Evolutionary conservation across 1,140 invertebrate species (phyloP), one percentile per base, ranked within the genome.

Genomic region (Alviniconcha marisindica): DNA sequence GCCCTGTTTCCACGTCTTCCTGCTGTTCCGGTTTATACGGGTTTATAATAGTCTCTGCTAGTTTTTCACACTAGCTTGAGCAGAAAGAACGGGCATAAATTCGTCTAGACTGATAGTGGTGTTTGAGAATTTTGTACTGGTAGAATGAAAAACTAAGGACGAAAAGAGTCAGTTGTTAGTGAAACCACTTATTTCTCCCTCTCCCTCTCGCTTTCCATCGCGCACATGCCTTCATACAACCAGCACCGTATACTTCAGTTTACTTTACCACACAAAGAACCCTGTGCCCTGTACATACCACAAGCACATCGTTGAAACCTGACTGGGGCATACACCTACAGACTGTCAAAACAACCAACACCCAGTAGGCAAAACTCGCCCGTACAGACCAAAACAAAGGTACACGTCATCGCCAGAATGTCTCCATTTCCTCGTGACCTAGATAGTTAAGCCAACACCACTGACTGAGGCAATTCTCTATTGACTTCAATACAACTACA

Each of bases 301-400:
- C n/a, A n/a, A n/a, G n/a, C n/a, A n/a, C n/a, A n/a, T n/a, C n/a
- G n/a, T n/a, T n/a, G n/a, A n/a, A n/a, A n/a, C n/a, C 44, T 48
- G 5, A 48, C 44, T 48, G 5, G 18, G 7, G 44, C 18, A 48
- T 18, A 48, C 44, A 10, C 7, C 7, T 18, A 48, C 44, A 48
- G 44, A 18, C 44, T 48, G 18, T 48, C 5, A 48, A 48, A 48
- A 48, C 44, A 48, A 18, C 44, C 5, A 5, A 48, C 44, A 48
- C 44, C 44, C 44, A 48, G 44, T 18, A 18, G 44, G 44, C 7
- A 48, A 48, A 48, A 48, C 44, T 10, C 18, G 44, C 36, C 36
- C 69, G 3, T 71, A 18, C 69, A 40, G 24, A 42, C 36, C 69
- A 33, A 71, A 71, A 71, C 69, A 71, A 71, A 71, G 28, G 28